A percentile compares a stretch with the other conserved stretches of the same genome.
Conservation (phyloP, 2,113 vertebrate species). For the Phylloscopus whistleri region DNA sequence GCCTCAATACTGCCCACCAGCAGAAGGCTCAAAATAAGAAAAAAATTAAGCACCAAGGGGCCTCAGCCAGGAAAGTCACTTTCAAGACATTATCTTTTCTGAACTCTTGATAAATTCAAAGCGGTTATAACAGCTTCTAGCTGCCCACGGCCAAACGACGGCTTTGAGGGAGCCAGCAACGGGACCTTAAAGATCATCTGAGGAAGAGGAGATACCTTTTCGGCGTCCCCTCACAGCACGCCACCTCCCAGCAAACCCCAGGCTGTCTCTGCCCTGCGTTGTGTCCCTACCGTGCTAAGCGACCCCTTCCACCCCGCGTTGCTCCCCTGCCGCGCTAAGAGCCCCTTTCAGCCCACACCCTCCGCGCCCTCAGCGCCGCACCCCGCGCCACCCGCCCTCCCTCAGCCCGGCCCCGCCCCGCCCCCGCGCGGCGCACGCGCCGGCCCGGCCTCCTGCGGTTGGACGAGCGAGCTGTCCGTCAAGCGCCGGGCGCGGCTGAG, state of each 20-base stretch:
- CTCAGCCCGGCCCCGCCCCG: not conserved
- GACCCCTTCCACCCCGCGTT: fast-evolving
- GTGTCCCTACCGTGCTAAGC: not conserved
- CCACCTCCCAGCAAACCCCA: not conserved
- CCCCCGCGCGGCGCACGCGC: not conserved
- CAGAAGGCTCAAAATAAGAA: not conserved
- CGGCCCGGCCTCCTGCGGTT: fast-evolving
- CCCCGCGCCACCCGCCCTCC: fast-evolving
- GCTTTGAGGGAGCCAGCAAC: fast-evolving
- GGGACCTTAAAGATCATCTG: too few relatives aligned
- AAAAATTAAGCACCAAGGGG: not conserved
- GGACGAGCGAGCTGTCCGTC: not conserved
- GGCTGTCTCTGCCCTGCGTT: fast-evolving
- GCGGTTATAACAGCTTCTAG: not conserved
- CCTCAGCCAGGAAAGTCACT: not conserved
- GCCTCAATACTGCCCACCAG: not conserved
- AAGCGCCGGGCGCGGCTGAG: fast-evolving
- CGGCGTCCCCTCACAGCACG: not conserved
- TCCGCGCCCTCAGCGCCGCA: fast-evolving
- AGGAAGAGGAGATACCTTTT: fast-evolving
- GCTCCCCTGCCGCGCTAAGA: fast-evolving
- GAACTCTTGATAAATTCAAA: not conserved
- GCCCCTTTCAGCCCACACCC: fast-evolving
- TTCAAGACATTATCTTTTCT: not conserved
- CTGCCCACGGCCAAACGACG: not conserved